Evolutionary conservation across 2,113 vertebrate species (phyloP), one percentile per base, ranked within the genome.

Genomic region (Nipponia nippon): DNA sequence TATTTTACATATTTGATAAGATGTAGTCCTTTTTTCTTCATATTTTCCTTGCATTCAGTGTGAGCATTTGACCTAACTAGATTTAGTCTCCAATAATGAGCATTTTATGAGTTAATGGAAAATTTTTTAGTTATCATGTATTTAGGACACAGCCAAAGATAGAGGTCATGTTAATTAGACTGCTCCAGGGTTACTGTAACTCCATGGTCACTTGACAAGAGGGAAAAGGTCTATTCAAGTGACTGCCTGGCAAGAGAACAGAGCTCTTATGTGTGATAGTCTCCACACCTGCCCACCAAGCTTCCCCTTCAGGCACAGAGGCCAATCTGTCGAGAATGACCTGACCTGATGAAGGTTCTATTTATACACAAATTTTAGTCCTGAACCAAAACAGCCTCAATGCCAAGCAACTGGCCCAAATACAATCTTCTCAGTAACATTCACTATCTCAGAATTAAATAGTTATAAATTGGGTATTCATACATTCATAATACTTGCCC

Each of bases 91-190:
- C 63, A 90, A 93, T 53, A 73, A 80, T 11, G 32, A 86, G 17
- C 61, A 26, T 50, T 93, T 92, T 52, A 93, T 29, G 46, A 93
- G 75, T 84, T 90, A 93, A 87, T 94, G 90, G 90, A 96, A 94
- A 95, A 61, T 78, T 95, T 96, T 94, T 92, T 87, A 88, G 63
- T 96, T 94, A 78, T 53, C 82, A 91, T 93, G 92, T 87, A 97
- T 97, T 96, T 86, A 96, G 95, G 92, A 96, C 97, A 95, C 55
- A 92, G 79, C 16, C 93, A 93, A 89, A 93, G 88, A 96, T 90
- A 93, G 88, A 96, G 90, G 94, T 97, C 94, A 96, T 91, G 73
- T 76, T 96, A 97, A 97, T 97, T 94, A 95, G 81, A 96, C 79
- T 96, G 97, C 96, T 96, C 92, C 96, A 95, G 95, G 96, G 95